A percentile compares a stretch with the other conserved stretches of the same genome.
phyloP scores from a whole-genome alignment of 2,113 vertebrate genomes.

The Ursus arctos region DNA sequence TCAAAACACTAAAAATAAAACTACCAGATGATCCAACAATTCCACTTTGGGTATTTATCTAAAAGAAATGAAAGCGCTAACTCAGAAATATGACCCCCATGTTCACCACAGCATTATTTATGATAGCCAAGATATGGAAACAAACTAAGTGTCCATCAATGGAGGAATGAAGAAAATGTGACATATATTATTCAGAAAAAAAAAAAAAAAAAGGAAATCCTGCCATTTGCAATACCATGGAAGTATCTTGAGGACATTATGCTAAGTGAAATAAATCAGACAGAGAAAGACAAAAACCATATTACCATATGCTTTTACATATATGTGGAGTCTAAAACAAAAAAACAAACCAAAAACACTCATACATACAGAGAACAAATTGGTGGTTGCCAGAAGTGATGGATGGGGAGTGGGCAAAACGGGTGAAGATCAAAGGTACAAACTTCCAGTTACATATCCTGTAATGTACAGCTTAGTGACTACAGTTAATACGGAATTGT shows the following conservation, averaged over 20 bases:
- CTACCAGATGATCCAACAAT: not conserved
- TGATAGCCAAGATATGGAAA: not conserved
- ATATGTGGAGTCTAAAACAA: not conserved
- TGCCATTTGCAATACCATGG: not conserved
- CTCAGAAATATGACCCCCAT: not conserved
- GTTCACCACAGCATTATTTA: not conserved
- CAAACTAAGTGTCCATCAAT: not conserved
- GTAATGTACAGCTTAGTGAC: not conserved
- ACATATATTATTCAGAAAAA: not conserved
- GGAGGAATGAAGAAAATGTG: not conserved
- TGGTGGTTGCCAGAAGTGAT: no score
- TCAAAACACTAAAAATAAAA: not conserved
- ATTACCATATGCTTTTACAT: not conserved
- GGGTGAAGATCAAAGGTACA: not conserved
- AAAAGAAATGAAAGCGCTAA: not conserved
- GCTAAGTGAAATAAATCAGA: not conserved
- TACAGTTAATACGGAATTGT: not conserved
- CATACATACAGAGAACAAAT: not conserved
- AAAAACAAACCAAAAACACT: not conserved
- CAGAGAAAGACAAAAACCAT: not conserved
- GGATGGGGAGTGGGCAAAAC: not conserved
- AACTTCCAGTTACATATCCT: not conserved
- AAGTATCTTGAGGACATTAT: not conserved
- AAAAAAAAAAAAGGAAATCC: not conserved
- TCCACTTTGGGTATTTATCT: not conserved